A percentile compares a stretch with the other conserved stretches of the same genome.
phyloP scores from a whole-genome alignment of 2,888 invertebrate species.

The Crocallis elinguaria region DNA sequence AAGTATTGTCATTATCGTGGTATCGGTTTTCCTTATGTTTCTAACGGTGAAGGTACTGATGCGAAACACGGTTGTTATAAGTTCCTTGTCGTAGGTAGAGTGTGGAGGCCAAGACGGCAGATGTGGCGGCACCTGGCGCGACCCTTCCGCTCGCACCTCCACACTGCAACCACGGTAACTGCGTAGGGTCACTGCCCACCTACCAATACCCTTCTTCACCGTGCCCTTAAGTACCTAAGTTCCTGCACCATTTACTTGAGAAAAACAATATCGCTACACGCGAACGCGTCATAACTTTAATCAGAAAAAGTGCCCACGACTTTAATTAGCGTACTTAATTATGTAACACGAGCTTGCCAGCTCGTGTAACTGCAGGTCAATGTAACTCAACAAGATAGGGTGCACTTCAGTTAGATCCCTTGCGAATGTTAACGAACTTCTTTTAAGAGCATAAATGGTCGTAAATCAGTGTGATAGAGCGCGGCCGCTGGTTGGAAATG shows the following conservation, averaged over 20 bases:
- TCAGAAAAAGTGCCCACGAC: slow-evolving; percentile 61
- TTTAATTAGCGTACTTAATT: slow-evolving; percentile 51
- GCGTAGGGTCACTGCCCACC: slow-evolving; percentile 78
- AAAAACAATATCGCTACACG: slow-evolving; percentile 75
- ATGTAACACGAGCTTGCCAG: slow-evolving; percentile 48
- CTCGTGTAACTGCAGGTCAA: slow-evolving; percentile 56
- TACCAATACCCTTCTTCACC: slow-evolving; percentile 66
- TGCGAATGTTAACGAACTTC: slow-evolving; percentile 46
- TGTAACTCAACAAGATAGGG: slow-evolving; percentile 52
- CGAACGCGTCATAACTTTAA: slow-evolving; percentile 69
- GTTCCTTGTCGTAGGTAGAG: slow-evolving; percentile 53
- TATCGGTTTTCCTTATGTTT: slow-evolving; percentile 31
- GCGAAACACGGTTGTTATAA: slow-evolving; percentile 62
- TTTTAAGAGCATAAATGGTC: slow-evolving; percentile 23
- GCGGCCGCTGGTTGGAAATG: slow-evolving; percentile 32
- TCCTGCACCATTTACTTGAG: slow-evolving; percentile 38
- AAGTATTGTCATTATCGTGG: slow-evolving; percentile 3
- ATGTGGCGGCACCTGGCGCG: slow-evolving; percentile 81
- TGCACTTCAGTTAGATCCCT: slow-evolving; percentile 48
- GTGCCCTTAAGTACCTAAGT: slow-evolving; percentile 61
- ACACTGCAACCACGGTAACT: slow-evolving; percentile 38
- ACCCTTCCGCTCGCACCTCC: slow-evolving; percentile 76
- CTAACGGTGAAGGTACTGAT: slow-evolving; percentile 67
- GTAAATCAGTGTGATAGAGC: slow-evolving; percentile 27
- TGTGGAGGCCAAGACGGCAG: slow-evolving; percentile 75